phyloP scores from a whole-genome alignment of 2,797 vertebrate genomes.

The Epinephelus awoara region DNA sequence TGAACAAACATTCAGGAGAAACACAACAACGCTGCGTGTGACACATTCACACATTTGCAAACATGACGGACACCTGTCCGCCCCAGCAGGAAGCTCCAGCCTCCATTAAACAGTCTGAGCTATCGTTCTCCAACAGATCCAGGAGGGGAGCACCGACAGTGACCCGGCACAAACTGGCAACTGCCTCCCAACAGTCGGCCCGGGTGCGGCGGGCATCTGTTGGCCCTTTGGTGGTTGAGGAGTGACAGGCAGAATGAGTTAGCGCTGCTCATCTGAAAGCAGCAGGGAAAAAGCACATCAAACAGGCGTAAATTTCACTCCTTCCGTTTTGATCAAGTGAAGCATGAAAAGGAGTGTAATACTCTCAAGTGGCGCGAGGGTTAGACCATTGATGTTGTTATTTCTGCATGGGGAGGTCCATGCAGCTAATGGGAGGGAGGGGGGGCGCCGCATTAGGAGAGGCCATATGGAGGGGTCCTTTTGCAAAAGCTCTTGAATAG shows the following conservation, averaged over 20 bases:
- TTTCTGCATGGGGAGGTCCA: constrained; percentile 91
- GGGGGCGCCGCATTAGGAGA: constrained; percentile 78
- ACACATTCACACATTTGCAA: constrained; percentile 28
- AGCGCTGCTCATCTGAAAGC: constrained; percentile 88
- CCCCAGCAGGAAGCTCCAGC: constrained; percentile 24
- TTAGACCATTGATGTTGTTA: constrained; percentile 92
- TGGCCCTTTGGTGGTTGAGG: constrained; percentile 87
- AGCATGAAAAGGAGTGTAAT: constrained; percentile 95
- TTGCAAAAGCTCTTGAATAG: constrained; percentile 88
- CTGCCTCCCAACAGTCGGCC: constrained; percentile 85
- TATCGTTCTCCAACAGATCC: constrained; percentile 23
- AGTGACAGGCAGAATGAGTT: constrained; percentile 87
- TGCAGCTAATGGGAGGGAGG: constrained; percentile 86
- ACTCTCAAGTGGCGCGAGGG: constrained; percentile 90
- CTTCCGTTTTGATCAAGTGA: constrained; percentile 92
- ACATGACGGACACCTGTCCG: constrained; percentile 36
- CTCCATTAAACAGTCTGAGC: constrained; percentile 14
- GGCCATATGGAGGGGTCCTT: constrained; percentile 93
- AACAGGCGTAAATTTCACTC: constrained; percentile 92
- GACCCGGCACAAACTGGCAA: constrained; percentile 88
- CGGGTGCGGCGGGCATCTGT: constrained; percentile 89
- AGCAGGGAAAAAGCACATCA: constrained; percentile 92
- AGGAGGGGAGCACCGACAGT: constrained; percentile 55
- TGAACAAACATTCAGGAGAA: background rate
- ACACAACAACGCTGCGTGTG: background rate